Conservation (phyloP, 2,888 invertebrate species). For the Conomelus anceps region DNA sequence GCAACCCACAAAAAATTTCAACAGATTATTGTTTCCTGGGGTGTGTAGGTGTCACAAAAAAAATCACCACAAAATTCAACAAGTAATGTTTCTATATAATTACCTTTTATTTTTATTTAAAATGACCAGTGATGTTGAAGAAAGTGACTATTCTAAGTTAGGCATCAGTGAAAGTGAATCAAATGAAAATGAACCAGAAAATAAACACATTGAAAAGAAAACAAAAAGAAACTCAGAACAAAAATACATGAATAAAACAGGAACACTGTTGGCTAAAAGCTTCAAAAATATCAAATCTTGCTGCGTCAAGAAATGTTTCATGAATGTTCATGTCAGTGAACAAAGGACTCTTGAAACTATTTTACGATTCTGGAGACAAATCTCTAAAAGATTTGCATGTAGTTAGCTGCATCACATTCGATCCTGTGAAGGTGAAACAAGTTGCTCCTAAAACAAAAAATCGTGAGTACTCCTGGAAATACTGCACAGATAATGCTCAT, state of each 20-base stretch:
- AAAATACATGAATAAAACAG: neutral
- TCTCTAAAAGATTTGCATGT: constrained; percentile 7
- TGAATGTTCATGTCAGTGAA: neutral
- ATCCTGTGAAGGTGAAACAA: constrained; percentile 8
- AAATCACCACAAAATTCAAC: too few species aligned
- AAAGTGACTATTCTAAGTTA: constrained; percentile 10
- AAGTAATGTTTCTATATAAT: neutral
- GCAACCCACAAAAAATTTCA: too few species aligned
- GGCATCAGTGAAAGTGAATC: neutral
- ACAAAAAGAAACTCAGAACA: constrained; percentile 1
- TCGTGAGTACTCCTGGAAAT: constrained; percentile 12
- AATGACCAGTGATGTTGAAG: neutral
- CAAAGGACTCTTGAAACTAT: constrained; percentile 1
- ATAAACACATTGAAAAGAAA: constrained; percentile 5
- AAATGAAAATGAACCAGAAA: neutral
- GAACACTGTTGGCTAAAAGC: neutral
- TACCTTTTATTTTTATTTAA: neutral
- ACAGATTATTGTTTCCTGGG: too few species aligned
- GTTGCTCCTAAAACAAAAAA: constrained; percentile 10
- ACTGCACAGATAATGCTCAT: neutral
- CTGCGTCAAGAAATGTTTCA: neutral
- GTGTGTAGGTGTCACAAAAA: too few species aligned
- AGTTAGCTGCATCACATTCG: constrained; percentile 7
- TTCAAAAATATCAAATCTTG: neutral
- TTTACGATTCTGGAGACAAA: constrained; percentile 4